These are phyloP conservation scores for Hipposideros larvatus DNA, from an alignment of 2,797 vertebrate genomes.

Conservation along the genomic window DNA sequence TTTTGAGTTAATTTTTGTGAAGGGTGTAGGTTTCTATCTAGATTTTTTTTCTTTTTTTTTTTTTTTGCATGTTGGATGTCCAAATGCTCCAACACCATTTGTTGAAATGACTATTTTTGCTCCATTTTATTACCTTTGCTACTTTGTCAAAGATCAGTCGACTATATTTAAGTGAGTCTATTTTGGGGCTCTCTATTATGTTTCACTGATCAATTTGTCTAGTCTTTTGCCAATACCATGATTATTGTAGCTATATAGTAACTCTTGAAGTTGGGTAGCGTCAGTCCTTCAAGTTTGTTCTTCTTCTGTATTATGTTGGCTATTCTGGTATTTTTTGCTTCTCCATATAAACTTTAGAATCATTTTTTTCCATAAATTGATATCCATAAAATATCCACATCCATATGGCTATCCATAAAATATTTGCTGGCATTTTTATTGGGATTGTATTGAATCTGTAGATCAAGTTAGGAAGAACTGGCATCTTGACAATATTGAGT, in stretches of 20 bases:
- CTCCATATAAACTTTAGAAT: neutral
- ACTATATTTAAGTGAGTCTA: neutral
- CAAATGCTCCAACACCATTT: neutral
- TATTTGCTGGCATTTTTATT: neutral
- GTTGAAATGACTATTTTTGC: neutral
- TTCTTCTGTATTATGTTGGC: neutral
- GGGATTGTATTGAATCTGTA: neutral
- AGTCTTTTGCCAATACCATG: neutral
- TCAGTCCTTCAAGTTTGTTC: neutral
- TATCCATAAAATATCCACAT: neutral
- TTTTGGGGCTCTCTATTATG: neutral
- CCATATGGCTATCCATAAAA: neutral
- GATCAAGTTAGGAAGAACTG: neutral
- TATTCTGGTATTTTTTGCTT: neutral
- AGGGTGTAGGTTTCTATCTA: neutral
- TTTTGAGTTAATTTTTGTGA: neutral
- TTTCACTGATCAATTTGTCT: neutral
- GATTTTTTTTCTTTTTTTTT: neutral
- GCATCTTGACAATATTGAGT: neutral
- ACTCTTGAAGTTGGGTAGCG: neutral
- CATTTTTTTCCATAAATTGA: neutral
- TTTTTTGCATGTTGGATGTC: neutral
- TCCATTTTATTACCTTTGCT: neutral
- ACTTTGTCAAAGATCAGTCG: neutral
- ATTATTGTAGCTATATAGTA: neutral